These are phyloP conservation scores for Stigmatopora nigra DNA, from an alignment of 2,113 vertebrate species.

Conservation along the genomic window DNA sequence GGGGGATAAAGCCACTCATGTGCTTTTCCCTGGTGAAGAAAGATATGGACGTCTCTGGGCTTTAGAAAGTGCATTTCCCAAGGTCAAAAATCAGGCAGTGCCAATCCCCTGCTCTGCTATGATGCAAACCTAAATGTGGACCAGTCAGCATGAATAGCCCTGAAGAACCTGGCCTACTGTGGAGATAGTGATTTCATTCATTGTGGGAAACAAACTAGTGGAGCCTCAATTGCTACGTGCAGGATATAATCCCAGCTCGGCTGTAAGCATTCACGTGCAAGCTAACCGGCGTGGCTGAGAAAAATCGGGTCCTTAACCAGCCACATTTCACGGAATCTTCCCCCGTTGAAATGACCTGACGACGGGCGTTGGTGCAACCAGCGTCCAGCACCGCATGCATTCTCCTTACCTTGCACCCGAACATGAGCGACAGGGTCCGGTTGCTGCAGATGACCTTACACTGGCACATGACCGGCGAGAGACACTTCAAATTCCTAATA, in stretches of 20 bases:
- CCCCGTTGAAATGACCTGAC: background rate
- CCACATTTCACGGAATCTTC: background rate
- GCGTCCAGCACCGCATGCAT: slow-evolving; percentile 1
- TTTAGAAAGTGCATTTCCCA: slow-evolving; percentile 46
- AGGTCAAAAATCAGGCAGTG: slow-evolving; percentile 48
- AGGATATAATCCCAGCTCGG: background rate
- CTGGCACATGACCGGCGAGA: slow-evolving; percentile 79
- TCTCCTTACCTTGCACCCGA: slow-evolving; percentile 80
- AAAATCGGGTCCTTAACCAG: background rate
- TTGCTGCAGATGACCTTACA: slow-evolving; percentile 81
- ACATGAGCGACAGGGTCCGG: slow-evolving; percentile 78
- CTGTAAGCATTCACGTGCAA: background rate
- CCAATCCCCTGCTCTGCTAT: slow-evolving; percentile 14
- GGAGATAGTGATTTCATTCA: slow-evolving; percentile 25
- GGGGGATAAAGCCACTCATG: slow-evolving; percentile 12
- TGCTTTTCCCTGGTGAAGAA: slow-evolving; percentile 25
- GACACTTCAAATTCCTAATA: slow-evolving; percentile 73
- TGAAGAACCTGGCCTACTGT: slow-evolving; percentile 9
- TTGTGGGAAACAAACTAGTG: slow-evolving; percentile 1
- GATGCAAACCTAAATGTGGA: slow-evolving; percentile 23
- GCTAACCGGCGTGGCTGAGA: background rate
- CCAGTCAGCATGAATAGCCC: slow-evolving; percentile 8
- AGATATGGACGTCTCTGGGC: slow-evolving; percentile 40
- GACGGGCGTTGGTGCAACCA: background rate
- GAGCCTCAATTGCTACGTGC: slow-evolving; percentile 1